These are phyloP conservation scores for Paracanthobrama guichenoti DNA, from an alignment of 2,113 vertebrate genomes.

Conservation along the genomic window DNA sequence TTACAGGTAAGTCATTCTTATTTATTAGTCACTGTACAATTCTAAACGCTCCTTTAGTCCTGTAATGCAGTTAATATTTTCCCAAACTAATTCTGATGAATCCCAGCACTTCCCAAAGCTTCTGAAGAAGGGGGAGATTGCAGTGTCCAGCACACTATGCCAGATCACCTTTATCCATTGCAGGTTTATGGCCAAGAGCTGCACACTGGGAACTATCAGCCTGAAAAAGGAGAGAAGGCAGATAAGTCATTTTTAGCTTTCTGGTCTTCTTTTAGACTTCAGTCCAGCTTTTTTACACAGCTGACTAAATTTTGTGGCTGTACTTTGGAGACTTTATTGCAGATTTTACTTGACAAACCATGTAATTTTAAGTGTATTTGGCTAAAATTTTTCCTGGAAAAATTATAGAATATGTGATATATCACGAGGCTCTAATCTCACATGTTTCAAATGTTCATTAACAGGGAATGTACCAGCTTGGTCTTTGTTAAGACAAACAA, in stretches of 20 bases:
- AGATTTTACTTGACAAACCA: conserved; percentile 10
- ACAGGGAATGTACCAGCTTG: not conserved
- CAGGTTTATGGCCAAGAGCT: conserved; percentile 70
- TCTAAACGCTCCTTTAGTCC: not conserved
- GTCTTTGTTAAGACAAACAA: not conserved
- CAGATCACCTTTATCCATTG: conserved; percentile 66
- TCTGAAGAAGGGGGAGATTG: conserved; percentile 61
- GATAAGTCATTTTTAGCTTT: not conserved
- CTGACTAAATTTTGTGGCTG: not conserved
- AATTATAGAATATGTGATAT: not conserved
- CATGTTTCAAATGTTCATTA: not conserved
- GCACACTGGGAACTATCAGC: conserved; percentile 67
- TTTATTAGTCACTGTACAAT: too few relatives aligned
- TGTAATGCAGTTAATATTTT: conserved; percentile 32
- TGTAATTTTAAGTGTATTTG: not conserved
- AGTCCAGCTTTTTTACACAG: not conserved
- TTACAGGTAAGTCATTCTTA: too few relatives aligned
- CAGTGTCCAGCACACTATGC: conserved; percentile 64
- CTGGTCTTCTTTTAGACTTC: not conserved
- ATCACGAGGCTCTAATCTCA: not conserved
- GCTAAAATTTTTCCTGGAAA: not conserved
- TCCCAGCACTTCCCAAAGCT: conserved; percentile 63
- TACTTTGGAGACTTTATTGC: not conserved
- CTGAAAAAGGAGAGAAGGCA: conserved; percentile 53
- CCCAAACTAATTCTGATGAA: conserved; percentile 57